Conservation (phyloP, 1,140 invertebrate species). For the Zaprionus kolodkinae region DNA sequence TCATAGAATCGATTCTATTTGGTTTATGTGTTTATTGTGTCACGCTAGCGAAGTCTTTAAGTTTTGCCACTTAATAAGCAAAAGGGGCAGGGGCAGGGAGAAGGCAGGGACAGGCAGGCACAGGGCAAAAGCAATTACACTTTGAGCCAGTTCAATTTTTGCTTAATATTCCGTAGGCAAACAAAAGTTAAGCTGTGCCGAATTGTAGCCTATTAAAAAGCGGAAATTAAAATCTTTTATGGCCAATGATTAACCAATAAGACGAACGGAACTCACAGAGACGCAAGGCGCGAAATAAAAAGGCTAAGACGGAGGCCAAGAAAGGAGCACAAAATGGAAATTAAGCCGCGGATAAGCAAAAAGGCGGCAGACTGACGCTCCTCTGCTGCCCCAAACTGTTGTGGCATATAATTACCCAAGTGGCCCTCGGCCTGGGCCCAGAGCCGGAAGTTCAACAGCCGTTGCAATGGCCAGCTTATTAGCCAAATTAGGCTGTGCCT, state of each 20-base stretch:
- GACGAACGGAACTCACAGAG: slow-evolving; percentile 41
- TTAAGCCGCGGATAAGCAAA: neutral
- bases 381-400: slow-evolving; percentile 60
- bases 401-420: slow-evolving; percentile 79
- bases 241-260: slow-evolving; percentile 81
- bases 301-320: slow-evolving; percentile 26
- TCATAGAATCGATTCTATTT: slow-evolving; percentile 22
- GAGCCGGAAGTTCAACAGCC: slow-evolving; percentile 75
- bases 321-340: slow-evolving; percentile 11
- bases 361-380: slow-evolving; percentile 20
- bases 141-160: slow-evolving; percentile 26
- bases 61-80: slow-evolving; percentile 1
- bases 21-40: slow-evolving; percentile 5
- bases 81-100: no score
- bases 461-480: slow-evolving; percentile 80
- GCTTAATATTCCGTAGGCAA: slow-evolving; percentile 63
- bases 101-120: no score
- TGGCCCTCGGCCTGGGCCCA: slow-evolving; percentile 48
- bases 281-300: neutral
- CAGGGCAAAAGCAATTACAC: slow-evolving; percentile 51
- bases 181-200: slow-evolving; percentile 35
- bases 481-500: slow-evolving; percentile 71
- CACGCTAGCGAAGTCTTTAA: slow-evolving; percentile 24
- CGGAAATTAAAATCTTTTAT: slow-evolving; percentile 83
- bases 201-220: slow-evolving; percentile 63